A percentile compares a stretch with the other conserved stretches of the same genome.
phyloP scores from a whole-genome alignment of 2,113 vertebrate species.

The Dicerorhinus sumatrensis region DNA sequence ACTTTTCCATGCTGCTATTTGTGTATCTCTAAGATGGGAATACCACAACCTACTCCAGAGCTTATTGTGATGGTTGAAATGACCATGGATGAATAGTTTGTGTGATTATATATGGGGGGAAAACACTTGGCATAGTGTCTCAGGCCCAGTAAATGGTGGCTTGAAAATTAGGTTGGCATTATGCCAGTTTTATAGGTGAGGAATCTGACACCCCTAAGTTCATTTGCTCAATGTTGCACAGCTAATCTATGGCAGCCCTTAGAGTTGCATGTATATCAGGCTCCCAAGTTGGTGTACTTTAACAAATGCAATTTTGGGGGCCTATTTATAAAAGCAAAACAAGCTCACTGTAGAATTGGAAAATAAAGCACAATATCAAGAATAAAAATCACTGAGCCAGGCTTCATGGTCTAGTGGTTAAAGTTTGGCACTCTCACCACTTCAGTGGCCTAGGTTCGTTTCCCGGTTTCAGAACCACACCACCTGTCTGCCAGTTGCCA shows the following conservation, averaged over 20 bases:
- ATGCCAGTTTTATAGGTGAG: conserved; percentile 31
- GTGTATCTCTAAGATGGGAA: neutral
- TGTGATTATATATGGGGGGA: neutral
- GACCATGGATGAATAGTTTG: neutral
- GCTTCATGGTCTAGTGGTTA: too few relatives aligned
- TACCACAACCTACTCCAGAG: neutral
- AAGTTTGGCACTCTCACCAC: too few relatives aligned
- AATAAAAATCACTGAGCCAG: neutral
- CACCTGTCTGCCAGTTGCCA: too few relatives aligned
- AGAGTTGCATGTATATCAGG: neutral
- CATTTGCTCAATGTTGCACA: neutral
- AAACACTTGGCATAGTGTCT: neutral
- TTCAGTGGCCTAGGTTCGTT: too few relatives aligned
- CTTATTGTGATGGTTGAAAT: neutral
- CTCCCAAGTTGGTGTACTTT: neutral
- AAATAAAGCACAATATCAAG: conserved; percentile 9
- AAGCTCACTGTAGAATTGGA: conserved; percentile 42
- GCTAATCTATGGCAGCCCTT: neutral
- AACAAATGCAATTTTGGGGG: conserved; percentile 41
- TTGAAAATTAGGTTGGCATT: conserved; percentile 43
- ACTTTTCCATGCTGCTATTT: neutral
- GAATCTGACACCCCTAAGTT: conserved; percentile 10
- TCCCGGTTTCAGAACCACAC: too few relatives aligned
- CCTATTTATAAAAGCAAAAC: conserved; percentile 56
- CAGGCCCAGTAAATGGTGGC: neutral